These are phyloP conservation scores for Hypomecis atomaria DNA, from an alignment of 2,888 invertebrate species.

Conservation along the genomic window DNA sequence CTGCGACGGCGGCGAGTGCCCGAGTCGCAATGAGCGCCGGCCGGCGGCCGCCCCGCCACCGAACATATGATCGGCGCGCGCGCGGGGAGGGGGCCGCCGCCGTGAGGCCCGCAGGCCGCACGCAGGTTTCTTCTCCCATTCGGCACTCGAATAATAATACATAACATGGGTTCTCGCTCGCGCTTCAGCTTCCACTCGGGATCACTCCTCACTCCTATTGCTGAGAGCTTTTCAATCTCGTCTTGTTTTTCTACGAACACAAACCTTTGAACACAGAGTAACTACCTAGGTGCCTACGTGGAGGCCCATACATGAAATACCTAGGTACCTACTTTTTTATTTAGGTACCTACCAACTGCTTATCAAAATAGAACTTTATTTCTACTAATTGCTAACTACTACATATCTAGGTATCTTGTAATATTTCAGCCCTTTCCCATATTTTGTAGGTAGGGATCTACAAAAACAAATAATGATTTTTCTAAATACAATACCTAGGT, in stretches of 20 bases:
- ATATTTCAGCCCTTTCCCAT: no score
- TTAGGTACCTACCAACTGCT: no score
- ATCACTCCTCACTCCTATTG: slow-evolving; percentile 48
- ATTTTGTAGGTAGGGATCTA: no score
- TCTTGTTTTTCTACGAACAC: slow-evolving; percentile 12
- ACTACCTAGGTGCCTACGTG: neutral
- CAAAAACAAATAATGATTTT: no score
- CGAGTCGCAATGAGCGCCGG: slow-evolving; percentile 78
- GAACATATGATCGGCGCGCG: slow-evolving; percentile 82
- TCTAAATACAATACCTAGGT: slow-evolving; percentile 26
- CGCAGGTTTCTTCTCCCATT: slow-evolving; percentile 84
- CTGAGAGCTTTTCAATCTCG: slow-evolving; percentile 9
- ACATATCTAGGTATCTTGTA: no score
- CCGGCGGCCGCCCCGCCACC: slow-evolving; percentile 62
- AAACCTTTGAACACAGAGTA: slow-evolving; percentile 1
- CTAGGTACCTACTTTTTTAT: neutral
- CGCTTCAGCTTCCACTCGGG: slow-evolving; percentile 41
- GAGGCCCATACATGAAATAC: neutral
- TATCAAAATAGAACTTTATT: neutral
- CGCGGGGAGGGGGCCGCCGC: slow-evolving; percentile 63
- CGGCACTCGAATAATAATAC: slow-evolving; percentile 78
- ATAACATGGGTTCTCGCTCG: slow-evolving; percentile 65
- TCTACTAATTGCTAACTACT: neutral
- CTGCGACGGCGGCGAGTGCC: slow-evolving; percentile 78
- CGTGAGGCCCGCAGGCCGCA: slow-evolving; percentile 83